Evolutionary conservation across 2,113 vertebrate genomes (phyloP).

Genomic region (Tamias sibiricus): DNA sequence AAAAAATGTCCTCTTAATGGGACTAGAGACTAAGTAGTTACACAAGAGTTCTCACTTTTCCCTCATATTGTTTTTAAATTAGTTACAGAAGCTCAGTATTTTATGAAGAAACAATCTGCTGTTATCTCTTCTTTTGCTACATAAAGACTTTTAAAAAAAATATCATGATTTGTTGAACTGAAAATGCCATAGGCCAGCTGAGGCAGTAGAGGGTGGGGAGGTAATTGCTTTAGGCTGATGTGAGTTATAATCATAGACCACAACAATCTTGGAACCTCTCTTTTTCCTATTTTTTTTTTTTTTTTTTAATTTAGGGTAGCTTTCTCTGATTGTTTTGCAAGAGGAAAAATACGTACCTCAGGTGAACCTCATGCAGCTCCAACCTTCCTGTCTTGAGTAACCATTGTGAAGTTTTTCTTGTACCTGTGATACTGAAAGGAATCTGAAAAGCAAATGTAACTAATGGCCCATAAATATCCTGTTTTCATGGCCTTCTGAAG

Average conservation of each 20-base stretch:
- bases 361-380: not conserved
- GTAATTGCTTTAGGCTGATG: not conserved
- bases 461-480: not conserved
- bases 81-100: not conserved
- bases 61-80: not conserved
- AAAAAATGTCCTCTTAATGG: not conserved
- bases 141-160: not conserved
- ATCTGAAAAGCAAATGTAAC: not conserved
- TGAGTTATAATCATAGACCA: not conserved
- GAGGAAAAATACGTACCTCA: not conserved
- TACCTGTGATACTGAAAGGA: not conserved
- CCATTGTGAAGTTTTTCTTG: not conserved
- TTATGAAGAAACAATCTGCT: not conserved
- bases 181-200: not conserved
- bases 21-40: not conserved
- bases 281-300: not conserved
- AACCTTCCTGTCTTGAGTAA: not conserved
- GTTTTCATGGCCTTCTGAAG: not conserved
- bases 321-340: not conserved
- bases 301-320: not conserved
- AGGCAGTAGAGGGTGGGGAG: not conserved
- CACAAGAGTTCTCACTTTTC: not conserved
- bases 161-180: not conserved
- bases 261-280: not conserved
- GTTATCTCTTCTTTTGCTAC: not conserved